phyloP scores from a whole-genome alignment of 2,113 vertebrate species.

The Nettapus auritus region DNA sequence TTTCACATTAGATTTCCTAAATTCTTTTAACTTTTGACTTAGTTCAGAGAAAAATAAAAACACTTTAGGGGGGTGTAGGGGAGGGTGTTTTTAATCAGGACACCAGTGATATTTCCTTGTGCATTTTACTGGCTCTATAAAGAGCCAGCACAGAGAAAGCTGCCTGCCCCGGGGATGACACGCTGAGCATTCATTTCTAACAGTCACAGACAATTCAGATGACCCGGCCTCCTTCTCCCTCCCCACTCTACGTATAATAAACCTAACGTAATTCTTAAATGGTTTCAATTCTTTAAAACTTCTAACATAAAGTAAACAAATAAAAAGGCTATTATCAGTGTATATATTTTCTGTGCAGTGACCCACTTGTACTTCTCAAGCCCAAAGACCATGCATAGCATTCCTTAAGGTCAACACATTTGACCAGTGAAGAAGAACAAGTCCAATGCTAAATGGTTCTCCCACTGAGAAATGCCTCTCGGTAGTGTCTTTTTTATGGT shows the following conservation, averaged over 20 bases:
- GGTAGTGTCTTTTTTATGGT: neutral
- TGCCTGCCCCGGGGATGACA: neutral
- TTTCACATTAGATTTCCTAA: neutral
- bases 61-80: neutral
- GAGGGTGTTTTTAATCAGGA: neutral
- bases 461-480: neutral
- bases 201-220: neutral
- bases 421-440: constrained; percentile 31
- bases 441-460: neutral
- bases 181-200: neutral
- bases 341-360: neutral
- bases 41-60: neutral
- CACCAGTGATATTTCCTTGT: neutral
- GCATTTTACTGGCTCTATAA: neutral
- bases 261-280: neutral
- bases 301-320: neutral
- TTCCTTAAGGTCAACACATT: constrained; percentile 27
- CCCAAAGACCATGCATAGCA: neutral
- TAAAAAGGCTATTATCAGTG: neutral
- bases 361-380: neutral
- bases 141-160: neutral
- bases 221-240: neutral
- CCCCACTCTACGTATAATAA: neutral
- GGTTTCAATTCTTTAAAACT: neutral
- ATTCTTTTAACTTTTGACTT: neutral